Conservation (phyloP, 2,888 invertebrate species). For the Nezara viridula region DNA sequence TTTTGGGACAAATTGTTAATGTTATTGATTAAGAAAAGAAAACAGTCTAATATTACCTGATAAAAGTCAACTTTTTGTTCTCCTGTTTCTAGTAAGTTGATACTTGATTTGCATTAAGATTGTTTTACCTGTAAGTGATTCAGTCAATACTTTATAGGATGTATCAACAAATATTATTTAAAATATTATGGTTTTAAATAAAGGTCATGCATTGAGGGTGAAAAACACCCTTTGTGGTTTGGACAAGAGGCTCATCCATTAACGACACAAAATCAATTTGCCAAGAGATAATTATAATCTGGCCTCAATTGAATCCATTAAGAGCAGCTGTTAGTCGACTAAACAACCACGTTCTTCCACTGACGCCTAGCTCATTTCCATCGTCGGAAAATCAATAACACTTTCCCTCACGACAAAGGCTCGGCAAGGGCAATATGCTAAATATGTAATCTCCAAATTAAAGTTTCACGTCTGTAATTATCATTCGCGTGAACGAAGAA, state of each 20-base stretch:
- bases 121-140: too few relatives aligned
- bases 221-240: not conserved
- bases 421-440: not conserved
- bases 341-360: slow-evolving; percentile 18
- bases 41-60: too few relatives aligned
- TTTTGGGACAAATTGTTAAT: too few relatives aligned
- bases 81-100: too few relatives aligned
- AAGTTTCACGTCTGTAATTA: not conserved
- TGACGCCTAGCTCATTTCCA: not conserved
- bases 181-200: not conserved
- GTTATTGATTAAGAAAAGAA: too few relatives aligned
- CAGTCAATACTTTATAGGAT: too few relatives aligned
- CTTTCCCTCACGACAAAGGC: not conserved
- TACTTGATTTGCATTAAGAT: too few relatives aligned
- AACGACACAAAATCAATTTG: slow-evolving; percentile 5
- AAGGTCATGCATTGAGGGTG: not conserved
- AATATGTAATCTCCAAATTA: not conserved
- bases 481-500: not conserved
- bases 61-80: too few relatives aligned
- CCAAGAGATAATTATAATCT: not conserved
- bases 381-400: not conserved
- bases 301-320: slow-evolving; percentile 7
- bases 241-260: slow-evolving; percentile 11
- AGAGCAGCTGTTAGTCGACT: not conserved
- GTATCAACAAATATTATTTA: too few relatives aligned